Base-by-base conservation (phyloP, 2,113 vertebrate species). In the Deroptyus accipitrinus region DNA sequence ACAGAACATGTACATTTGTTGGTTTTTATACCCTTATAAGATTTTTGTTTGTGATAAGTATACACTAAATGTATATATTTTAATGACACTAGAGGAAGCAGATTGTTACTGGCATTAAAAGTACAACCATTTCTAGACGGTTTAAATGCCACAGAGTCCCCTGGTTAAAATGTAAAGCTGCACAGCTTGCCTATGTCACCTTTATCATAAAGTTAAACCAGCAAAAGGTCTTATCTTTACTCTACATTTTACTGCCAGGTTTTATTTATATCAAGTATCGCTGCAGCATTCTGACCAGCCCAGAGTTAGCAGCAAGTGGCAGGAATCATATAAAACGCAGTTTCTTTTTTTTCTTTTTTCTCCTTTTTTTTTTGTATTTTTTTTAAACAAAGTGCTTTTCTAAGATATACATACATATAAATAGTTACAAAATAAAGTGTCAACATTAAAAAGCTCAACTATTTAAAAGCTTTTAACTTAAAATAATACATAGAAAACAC, bases 121-220 rank as follows among this genome's bases (percentile, higher is more conserved):
- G 98, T 98, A 98, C 99, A 98, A 99, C 99, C 98, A 98, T 98
- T 98, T 99, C 99, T 99, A 98, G 98, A 99, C 99, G 98, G 97
- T 99, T 99, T 98, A 98, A 99, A 99, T 99, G 99, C 99, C 99
- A 99, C 99, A 99, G 99, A 99, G 99, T 99, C 99, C 99, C 98
- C 98, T 98, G 98, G 99, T 99, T 99, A 99, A 98, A 99, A 98
- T 98, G 98, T 99, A 99, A 99, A 99, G 99, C 98, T 99, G 99
- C 99, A 99, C 99, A 99, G 99, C 99, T 99, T 98, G 98, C 99
- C 97, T 99, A 98, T 98, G 97, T 98, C 98, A 98, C 97, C 98
- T 98, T 98, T 98, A 98, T 86, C 95, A 96, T 98, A 98, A 98
- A 98, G 97, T 98, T 97, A 98, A 98, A 98, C 98, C 97, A 98